These are phyloP conservation scores for Catostomus latipinnis DNA, from an alignment of 2,797 vertebrate species.

Conservation along the genomic window DNA sequence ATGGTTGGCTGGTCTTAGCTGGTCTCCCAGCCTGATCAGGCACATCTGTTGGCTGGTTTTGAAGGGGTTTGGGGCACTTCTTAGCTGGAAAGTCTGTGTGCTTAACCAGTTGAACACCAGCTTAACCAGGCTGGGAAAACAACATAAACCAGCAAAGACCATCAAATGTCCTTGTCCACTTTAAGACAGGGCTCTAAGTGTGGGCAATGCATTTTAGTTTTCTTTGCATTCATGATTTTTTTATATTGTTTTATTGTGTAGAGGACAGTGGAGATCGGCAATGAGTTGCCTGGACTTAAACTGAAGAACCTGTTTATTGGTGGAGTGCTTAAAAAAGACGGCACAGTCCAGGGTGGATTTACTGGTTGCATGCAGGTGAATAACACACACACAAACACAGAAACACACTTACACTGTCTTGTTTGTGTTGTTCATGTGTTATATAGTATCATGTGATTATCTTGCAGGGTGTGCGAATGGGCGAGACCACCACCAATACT, in stretches of 20 bases:
- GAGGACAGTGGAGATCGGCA: constrained; percentile 85
- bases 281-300: constrained; percentile 84
- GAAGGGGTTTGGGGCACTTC: too few species aligned
- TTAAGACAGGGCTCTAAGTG: too few species aligned
- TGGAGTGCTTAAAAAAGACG: constrained; percentile 78
- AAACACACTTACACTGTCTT: too few species aligned
- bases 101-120: too few species aligned
- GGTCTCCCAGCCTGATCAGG: too few species aligned
- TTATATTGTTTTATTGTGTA: constrained; percentile 51
- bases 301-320: constrained; percentile 83
- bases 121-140: too few species aligned
- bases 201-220: neutral
- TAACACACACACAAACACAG: neutral
- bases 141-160: too few species aligned
- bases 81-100: too few species aligned
- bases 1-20: too few species aligned
- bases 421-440: neutral
- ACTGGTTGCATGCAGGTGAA: constrained; percentile 87
- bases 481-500: constrained; percentile 84
- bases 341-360: constrained; percentile 80
- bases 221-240: neutral
- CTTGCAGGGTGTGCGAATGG: constrained; percentile 85
- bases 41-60: too few species aligned
- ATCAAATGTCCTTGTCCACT: too few species aligned
- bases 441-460: neutral